Conservation (phyloP, 2,113 vertebrate species). For the Daboia siamensis region DNA sequence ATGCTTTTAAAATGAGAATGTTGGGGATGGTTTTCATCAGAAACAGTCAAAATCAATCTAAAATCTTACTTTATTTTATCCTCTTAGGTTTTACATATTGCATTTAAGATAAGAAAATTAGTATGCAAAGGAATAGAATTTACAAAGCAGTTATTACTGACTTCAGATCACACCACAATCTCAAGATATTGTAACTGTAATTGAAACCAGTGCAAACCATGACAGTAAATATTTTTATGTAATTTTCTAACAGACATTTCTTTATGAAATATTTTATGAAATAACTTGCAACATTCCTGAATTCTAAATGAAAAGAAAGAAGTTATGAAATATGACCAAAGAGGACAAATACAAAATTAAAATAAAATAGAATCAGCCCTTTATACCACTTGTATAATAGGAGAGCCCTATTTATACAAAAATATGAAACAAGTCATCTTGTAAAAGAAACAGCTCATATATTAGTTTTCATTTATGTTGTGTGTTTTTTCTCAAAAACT, state of each 20-base stretch:
- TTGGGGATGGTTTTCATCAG: background rate
- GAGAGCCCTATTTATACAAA: slow-evolving; percentile 28
- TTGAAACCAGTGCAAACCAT: slow-evolving; percentile 7
- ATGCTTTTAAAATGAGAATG: background rate
- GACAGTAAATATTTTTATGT: slow-evolving; percentile 14
- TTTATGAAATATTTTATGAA: slow-evolving; percentile 22
- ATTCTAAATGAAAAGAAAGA: slow-evolving; percentile 24
- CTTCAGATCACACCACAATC: background rate
- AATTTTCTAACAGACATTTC: slow-evolving; percentile 12
- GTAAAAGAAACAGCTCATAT: background rate
- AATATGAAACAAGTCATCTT: slow-evolving; percentile 10
- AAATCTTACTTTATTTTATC: background rate
- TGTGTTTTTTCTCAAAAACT: slow-evolving; percentile 33
- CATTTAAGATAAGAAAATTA: slow-evolving; percentile 29
- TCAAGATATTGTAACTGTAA: slow-evolving; percentile 3
- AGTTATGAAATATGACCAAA: slow-evolving; percentile 26
- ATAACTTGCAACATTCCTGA: background rate
- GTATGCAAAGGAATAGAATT: slow-evolving; percentile 11
- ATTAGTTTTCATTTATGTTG: background rate
- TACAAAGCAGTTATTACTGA: slow-evolving; percentile 7
- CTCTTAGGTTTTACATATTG: background rate
- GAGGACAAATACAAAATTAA: slow-evolving; percentile 35
- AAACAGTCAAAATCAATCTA: background rate
- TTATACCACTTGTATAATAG: background rate
- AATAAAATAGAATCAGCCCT: slow-evolving; percentile 22